phyloP scores from a whole-genome alignment of 2,888 invertebrate species.

The Caenorhabditis sp. region DNA sequence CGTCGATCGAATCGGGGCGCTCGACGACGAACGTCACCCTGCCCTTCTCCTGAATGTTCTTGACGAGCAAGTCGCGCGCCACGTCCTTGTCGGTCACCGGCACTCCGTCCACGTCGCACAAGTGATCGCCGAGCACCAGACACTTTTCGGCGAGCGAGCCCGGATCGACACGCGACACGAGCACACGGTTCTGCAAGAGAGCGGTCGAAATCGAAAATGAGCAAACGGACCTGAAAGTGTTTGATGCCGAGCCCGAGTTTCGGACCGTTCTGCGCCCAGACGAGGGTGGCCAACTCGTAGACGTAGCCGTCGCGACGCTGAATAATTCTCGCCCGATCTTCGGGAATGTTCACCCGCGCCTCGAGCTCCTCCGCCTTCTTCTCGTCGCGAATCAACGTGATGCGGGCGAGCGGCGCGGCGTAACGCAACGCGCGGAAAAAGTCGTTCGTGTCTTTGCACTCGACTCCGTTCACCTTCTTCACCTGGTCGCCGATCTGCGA shows the following conservation, averaged over 20 bases:
- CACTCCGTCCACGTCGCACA: conserved; percentile 59
- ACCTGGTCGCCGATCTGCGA: conserved; percentile 71
- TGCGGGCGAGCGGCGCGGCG: conserved; percentile 58
- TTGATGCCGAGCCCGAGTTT: conserved; percentile 75
- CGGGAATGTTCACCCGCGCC: conserved; percentile 69
- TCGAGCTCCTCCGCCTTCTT: conserved; percentile 67
- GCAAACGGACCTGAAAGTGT: conserved; percentile 62
- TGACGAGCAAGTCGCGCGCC: conserved; percentile 56
- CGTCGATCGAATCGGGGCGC: conserved; percentile 63
- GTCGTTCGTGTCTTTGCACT: conserved; percentile 62
- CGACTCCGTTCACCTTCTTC: conserved; percentile 62
- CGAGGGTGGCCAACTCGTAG: conserved; percentile 56
- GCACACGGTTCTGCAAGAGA: conserved; percentile 68
- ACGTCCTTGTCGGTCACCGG: conserved; percentile 63
- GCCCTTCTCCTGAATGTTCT: conserved; percentile 60
- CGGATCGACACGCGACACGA: conserved; percentile 68
- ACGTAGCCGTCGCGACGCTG: conserved; percentile 71
- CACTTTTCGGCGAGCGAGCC: conserved; percentile 65
- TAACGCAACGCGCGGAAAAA: conserved; percentile 70
- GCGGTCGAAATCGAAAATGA: too few relatives aligned
- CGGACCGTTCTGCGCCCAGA: conserved; percentile 67
- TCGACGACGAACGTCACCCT: conserved; percentile 62
- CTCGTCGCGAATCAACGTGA: conserved; percentile 62
- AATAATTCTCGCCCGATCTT: conserved; percentile 70
- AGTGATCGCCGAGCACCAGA: conserved; percentile 59